Percentiles rank a stretch among this genome's conserved stretches.
These are phyloP conservation scores for Parazoanthus darwini DNA, from an alignment of 92 coral and sea anemone species.

Conservation along the genomic window DNA sequence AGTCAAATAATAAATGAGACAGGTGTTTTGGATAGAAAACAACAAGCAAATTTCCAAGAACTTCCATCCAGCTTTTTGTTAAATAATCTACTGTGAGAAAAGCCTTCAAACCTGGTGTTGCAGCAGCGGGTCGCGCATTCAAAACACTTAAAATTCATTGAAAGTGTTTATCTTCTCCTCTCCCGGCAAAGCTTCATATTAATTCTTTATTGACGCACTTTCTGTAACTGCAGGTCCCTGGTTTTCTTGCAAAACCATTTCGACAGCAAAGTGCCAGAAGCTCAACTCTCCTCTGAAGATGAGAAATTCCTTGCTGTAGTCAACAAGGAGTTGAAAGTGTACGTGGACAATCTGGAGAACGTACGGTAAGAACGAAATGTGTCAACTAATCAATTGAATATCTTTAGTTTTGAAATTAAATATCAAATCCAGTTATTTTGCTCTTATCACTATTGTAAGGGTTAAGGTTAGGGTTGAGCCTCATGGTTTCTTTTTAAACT, in stretches of 20 bases:
- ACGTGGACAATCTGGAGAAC: slow-evolving; percentile 81
- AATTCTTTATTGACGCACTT: not conserved
- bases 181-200: too few species aligned
- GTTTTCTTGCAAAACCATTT: slow-evolving; percentile 89
- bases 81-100: too few species aligned
- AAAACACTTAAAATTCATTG: too few species aligned
- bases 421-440: not conserved
- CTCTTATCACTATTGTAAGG: not conserved
- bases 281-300: slow-evolving; percentile 77
- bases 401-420: not conserved
- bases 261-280: slow-evolving; percentile 67
- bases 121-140: too few species aligned
- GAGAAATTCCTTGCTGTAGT: slow-evolving; percentile 82
- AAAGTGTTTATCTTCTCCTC: not conserved
- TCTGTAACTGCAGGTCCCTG: slow-evolving; percentile 62
- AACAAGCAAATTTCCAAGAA: too few species aligned
- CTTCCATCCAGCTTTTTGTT: too few species aligned
- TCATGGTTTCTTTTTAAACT: not conserved
- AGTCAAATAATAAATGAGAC: too few species aligned
- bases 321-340: slow-evolving; percentile 85
- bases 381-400: not conserved
- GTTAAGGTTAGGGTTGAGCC: too few species aligned
- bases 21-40: too few species aligned
- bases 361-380: slow-evolving; percentile 62
- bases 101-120: too few species aligned